Conservation (phyloP, 1,140 invertebrate genomes). For the Ceratosolen solmsi region DNA sequence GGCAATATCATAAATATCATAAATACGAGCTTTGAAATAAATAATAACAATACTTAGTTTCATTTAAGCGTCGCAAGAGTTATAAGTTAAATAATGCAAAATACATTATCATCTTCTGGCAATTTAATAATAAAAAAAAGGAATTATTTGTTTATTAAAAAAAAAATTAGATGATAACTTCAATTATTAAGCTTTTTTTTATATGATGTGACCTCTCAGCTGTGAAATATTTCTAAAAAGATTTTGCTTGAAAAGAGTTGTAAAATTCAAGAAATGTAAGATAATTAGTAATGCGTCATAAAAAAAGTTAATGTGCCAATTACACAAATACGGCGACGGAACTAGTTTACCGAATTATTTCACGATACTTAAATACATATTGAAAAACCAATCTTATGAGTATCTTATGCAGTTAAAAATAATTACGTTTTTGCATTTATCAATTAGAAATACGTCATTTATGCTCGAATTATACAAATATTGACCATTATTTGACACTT, state of each 20-base stretch:
- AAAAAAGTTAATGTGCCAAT: background rate
- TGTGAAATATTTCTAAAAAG: no score
- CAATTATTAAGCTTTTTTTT: no score
- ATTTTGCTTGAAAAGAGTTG: background rate
- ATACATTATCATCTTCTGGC: no score
- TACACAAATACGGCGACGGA: background rate
- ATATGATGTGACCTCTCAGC: no score
- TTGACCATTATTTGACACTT: background rate
- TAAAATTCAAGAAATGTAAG: background rate
- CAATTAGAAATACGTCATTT: background rate
- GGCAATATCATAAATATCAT: no score
- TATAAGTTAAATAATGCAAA: no score
- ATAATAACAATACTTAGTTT: no score
- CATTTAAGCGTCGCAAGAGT: no score
- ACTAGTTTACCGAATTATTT: background rate
- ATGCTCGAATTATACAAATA: background rate
- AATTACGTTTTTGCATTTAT: background rate
- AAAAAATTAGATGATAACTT: no score
- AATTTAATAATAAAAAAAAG: no score
- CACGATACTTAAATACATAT: background rate
- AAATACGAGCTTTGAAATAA: no score
- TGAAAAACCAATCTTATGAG: background rate
- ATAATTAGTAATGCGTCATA: background rate
- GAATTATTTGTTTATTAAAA: no score
- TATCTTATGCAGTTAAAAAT: background rate